phyloP scores from a whole-genome alignment of 2,888 invertebrate species.

The Augochlorella aurata region DNA sequence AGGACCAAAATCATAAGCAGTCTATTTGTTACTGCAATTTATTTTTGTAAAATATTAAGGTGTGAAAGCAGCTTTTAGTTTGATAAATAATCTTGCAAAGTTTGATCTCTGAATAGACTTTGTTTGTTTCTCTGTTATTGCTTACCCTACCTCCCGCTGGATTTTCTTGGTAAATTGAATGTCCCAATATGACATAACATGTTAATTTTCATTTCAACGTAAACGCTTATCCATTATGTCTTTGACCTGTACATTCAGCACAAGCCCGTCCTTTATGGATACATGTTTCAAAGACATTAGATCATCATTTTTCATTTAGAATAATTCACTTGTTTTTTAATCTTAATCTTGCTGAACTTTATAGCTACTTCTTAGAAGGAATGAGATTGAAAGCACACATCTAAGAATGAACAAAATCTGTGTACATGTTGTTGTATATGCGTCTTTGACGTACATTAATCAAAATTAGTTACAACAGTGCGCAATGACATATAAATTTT shows the following conservation, averaged over 20 bases:
- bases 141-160: slow-evolving; percentile 81
- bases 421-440: slow-evolving; percentile 19
- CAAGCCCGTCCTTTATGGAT: slow-evolving; percentile 79
- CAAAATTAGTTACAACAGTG: slow-evolving; percentile 7
- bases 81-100: slow-evolving; percentile 64
- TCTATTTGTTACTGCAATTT: slow-evolving; percentile 38
- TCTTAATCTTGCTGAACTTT: slow-evolving; percentile 29
- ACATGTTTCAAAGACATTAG: slow-evolving; percentile 78
- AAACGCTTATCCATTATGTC: slow-evolving; percentile 62
- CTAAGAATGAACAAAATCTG: slow-evolving; percentile 23
- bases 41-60: slow-evolving; percentile 34
- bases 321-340: slow-evolving; percentile 44
- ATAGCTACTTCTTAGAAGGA: slow-evolving; percentile 53
- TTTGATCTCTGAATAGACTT: slow-evolving; percentile 78
- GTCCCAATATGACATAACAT: slow-evolving; percentile 78
- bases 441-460: slow-evolving; percentile 16
- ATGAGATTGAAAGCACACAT: slow-evolving; percentile 60
- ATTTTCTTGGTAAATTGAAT: slow-evolving; percentile 82
- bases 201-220: slow-evolving; percentile 62
- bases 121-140: slow-evolving; percentile 82
- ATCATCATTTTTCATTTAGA: slow-evolving; percentile 55
- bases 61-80: slow-evolving; percentile 59
- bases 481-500: slow-evolving; percentile 13
- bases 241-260: slow-evolving; percentile 71
- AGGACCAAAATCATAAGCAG: slow-evolving; percentile 31